phyloP scores from a whole-genome alignment of 2,113 vertebrate species.

The cat (Felis catus) region F.catus_Fca126_mat1.0 CM031426.1:22597501-22598000 shows the following conservation, averaged over 20 bases:
- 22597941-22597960: not conserved
- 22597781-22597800: not conserved
- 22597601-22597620: not conserved
- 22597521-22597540: not conserved
- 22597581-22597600: not conserved
- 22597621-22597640: not conserved
- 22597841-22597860: not conserved
- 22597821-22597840: not conserved
- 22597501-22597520: not conserved
- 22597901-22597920: not conserved
- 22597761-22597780: not conserved
- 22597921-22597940: not conserved
- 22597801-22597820: not conserved
- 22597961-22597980: not conserved
- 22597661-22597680: not conserved
- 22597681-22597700: not conserved
- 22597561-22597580: not conserved
- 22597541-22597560: not conserved
- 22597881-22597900: not conserved
- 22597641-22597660: not conserved
- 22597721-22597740: not conserved
- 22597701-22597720: not conserved
- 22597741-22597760: not conserved
- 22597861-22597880: not conserved
- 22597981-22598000: not conserved